A percentile compares a stretch with the other conserved stretches of the same genome.
These are phyloP conservation scores for Apistogramma diplotaenia DNA, from an alignment of 2,113 vertebrate genomes.

Conservation along the genomic window DNA sequence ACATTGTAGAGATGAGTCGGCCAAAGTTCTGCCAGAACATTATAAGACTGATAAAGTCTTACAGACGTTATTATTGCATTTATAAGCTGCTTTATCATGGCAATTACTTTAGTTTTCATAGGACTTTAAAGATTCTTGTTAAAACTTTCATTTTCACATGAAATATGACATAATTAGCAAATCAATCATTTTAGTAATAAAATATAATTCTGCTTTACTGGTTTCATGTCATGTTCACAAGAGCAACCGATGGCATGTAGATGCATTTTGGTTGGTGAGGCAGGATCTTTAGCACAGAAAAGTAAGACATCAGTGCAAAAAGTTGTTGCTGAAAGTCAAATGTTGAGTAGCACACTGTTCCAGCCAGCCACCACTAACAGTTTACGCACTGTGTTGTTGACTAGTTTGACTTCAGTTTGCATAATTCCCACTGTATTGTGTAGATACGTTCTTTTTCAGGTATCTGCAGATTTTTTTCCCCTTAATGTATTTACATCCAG, in stretches of 20 bases:
- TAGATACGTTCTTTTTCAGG: background rate
- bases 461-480: background rate
- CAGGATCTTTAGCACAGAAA: background rate
- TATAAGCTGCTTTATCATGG: background rate
- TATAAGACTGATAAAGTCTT: background rate
- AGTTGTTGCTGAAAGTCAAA: background rate
- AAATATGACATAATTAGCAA: background rate
- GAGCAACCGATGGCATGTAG: fast-evolving
- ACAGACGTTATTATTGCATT: background rate
- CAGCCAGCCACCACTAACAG: background rate
- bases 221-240: background rate
- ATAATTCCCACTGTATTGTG: background rate
- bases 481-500: background rate
- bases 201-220: background rate
- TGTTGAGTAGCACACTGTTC: background rate
- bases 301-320: background rate
- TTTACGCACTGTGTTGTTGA: background rate
- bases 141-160: background rate
- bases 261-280: background rate
- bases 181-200: background rate
- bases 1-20: background rate
- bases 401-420: background rate
- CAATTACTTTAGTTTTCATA: background rate
- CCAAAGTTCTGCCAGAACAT: background rate
- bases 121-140: background rate